A percentile compares a stretch with the other conserved stretches of the same genome.
Evolutionary conservation across 2,113 vertebrate species (phyloP).

Genomic region (Lamprologus callipterus): DNA sequence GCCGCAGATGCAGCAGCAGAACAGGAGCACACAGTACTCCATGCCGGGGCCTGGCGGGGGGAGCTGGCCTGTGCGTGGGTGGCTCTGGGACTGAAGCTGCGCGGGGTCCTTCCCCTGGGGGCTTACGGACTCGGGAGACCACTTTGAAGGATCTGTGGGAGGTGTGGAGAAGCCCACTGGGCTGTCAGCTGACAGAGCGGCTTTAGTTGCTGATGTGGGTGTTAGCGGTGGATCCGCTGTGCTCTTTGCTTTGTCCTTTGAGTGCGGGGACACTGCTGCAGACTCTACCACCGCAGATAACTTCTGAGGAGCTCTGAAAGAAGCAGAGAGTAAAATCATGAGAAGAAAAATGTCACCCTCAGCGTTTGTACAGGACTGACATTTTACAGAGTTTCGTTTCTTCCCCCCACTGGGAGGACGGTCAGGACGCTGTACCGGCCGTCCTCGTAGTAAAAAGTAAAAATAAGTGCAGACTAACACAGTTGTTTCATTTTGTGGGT

Average conservation of each 20-base stretch:
- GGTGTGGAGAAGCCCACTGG: neutral
- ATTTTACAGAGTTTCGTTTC: accelerated
- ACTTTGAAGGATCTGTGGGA: constrained; percentile 12
- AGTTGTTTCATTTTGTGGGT: neutral
- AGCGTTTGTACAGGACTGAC: accelerated
- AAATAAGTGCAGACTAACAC: neutral
- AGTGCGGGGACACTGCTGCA: neutral
- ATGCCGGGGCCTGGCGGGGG: constrained; percentile 27
- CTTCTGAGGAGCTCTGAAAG: constrained; percentile 46
- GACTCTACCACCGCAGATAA: constrained; percentile 22
- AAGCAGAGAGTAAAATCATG: neutral
- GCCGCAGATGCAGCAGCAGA: constrained; percentile 97
- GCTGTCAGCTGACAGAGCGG: neutral
- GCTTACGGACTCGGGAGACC: neutral
- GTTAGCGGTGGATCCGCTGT: constrained; percentile 41
- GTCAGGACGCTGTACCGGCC: accelerated
- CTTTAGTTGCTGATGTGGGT: neutral
- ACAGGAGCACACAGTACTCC: constrained; percentile 91
- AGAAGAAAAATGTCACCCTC: neutral
- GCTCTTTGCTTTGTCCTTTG: constrained; percentile 56
- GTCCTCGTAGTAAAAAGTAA: neutral
- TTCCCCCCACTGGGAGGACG: accelerated
- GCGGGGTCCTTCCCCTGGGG: constrained; percentile 1
- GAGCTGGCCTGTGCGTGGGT: neutral
- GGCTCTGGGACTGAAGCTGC: constrained; percentile 14